Conservation (phyloP, 2,888 invertebrate genomes). For the Epinotia nisella region DNA sequence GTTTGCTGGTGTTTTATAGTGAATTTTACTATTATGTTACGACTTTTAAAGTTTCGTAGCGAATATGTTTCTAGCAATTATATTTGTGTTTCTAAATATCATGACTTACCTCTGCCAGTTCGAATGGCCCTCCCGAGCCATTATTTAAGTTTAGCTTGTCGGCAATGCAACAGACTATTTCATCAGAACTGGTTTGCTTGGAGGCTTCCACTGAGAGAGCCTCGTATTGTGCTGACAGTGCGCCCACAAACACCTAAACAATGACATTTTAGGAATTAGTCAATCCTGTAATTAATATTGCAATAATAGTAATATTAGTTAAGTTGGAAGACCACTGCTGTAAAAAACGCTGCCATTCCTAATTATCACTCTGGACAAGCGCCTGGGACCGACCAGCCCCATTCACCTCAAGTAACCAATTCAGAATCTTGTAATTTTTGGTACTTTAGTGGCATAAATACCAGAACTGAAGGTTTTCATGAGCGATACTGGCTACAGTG, state of each 20-base stretch:
- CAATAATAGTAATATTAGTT: not conserved
- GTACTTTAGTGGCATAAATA: no score
- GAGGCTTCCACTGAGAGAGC: conserved; percentile 95
- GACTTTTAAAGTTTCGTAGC: not conserved
- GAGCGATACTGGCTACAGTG: no score
- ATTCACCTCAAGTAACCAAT: no score
- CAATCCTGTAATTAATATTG: not conserved
- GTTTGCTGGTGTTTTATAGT: no score
- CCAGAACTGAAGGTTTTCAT: no score
- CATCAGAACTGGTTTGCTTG: conserved; percentile 95
- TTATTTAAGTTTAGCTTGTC: conserved; percentile 85
- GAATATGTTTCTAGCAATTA: not conserved
- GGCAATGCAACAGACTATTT: conserved; percentile 95
- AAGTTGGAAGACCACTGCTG: not conserved
- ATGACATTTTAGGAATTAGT: not conserved
- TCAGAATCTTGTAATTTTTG: no score
- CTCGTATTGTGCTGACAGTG: conserved; percentile 94
- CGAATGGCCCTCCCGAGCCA: conserved; percentile 87
- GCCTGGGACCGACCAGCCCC: no score
- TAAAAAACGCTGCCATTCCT: not conserved
- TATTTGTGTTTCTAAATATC: not conserved
- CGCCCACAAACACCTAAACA: conserved; percentile 93
- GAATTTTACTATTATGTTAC: no score
- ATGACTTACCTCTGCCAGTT: conserved; percentile 89
- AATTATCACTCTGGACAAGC: not conserved